Percentiles rank a stretch among this genome's conserved stretches.
These are phyloP conservation scores for Himalopsyche anomala DNA, from an alignment of 2,888 invertebrate species.

Conservation along the genomic window DNA sequence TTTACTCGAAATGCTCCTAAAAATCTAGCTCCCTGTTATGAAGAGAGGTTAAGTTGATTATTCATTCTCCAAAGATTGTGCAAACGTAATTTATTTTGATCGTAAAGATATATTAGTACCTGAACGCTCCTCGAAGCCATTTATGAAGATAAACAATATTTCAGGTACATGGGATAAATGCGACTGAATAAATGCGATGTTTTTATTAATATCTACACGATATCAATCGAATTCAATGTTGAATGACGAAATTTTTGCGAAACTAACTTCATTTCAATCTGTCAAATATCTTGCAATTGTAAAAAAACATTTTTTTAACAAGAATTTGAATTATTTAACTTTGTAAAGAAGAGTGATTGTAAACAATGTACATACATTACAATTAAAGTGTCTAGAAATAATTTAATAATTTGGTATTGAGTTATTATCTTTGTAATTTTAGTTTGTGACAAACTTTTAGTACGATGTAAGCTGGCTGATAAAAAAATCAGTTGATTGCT, in stretches of 20 bases:
- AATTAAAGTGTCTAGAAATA: too few relatives aligned
- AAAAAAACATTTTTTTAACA: too few relatives aligned
- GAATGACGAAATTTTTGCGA: neutral
- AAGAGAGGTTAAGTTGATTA: slow-evolving; percentile 17
- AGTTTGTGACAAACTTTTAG: too few relatives aligned
- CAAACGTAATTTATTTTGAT: neutral
- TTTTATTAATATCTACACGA: neutral
- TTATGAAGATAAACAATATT: neutral
- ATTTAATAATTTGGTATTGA: too few relatives aligned
- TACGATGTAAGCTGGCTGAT: too few relatives aligned
- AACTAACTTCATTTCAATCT: neutral
- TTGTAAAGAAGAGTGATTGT: too few relatives aligned
- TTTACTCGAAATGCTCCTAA: slow-evolving; percentile 65
- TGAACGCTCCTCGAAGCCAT: slow-evolving; percentile 10
- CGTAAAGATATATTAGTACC: neutral
- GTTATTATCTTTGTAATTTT: too few relatives aligned
- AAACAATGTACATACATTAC: too few relatives aligned
- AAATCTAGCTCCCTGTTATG: neutral
- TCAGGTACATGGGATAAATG: slow-evolving; percentile 26
- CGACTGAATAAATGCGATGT: slow-evolving; percentile 25
- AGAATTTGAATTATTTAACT: too few relatives aligned
- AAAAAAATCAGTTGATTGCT: too few relatives aligned
- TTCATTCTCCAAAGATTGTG: neutral
- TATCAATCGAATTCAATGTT: neutral
- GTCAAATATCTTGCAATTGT: neutral